Percentiles rank a stretch among this genome's conserved stretches.
These are phyloP conservation scores for Holotrichia oblita DNA, from an alignment of 1,140 invertebrate species.

Conservation along the genomic window DNA sequence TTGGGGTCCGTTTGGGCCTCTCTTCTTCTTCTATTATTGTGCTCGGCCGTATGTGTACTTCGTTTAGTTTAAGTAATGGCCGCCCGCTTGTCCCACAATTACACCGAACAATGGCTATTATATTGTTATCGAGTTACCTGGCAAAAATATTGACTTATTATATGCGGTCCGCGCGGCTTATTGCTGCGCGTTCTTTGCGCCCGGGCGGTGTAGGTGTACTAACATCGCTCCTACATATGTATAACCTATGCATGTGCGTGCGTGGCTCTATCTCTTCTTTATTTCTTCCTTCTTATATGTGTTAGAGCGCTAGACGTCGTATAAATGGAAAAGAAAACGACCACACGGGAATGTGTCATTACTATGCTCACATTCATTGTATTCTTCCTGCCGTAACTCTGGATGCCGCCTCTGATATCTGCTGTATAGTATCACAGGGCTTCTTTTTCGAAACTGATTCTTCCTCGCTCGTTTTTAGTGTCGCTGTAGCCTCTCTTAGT, in stretches of 20 bases:
- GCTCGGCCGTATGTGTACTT: background rate
- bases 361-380: conserved; percentile 15
- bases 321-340: conserved; percentile 3
- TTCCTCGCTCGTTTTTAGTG: background rate
- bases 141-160: conserved; percentile 62
- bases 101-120: conserved; percentile 61
- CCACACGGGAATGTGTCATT: conserved; percentile 6
- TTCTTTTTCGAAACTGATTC: conserved; percentile 20
- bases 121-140: conserved; percentile 60
- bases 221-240: conserved; percentile 8
- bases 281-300: background rate
- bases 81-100: conserved; percentile 57
- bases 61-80: conserved; percentile 56
- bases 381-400: conserved; percentile 15
- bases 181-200: background rate
- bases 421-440: background rate
- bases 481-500: conserved; percentile 4
- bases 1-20: background rate
- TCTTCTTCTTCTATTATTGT: background rate
- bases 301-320: background rate
- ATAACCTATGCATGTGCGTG: conserved; percentile 6
- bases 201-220: conserved; percentile 5
- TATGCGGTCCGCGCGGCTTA: conserved; percentile 47
- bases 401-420: conserved; percentile 15
- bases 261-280: conserved; percentile 6